These are phyloP conservation scores for Colistium nudipinnis DNA, from an alignment of 2,113 vertebrate genomes.

Conservation along the genomic window DNA sequence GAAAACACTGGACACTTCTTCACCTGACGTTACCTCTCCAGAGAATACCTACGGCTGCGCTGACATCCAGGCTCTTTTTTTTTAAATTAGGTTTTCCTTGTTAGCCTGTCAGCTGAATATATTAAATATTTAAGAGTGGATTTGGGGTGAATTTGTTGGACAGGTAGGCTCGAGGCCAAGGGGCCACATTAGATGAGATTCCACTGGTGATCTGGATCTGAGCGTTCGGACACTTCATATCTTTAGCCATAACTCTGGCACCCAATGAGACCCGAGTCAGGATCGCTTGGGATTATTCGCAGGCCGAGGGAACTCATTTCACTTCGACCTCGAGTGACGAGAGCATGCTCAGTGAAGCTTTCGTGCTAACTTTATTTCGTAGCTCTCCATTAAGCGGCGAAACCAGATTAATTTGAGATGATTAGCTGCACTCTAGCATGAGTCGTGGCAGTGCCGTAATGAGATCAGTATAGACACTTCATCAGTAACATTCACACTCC, in stretches of 20 bases:
- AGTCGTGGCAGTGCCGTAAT: constrained; percentile 37
- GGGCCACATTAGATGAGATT: constrained; percentile 41
- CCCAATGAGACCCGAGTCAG: constrained; percentile 28
- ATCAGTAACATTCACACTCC: constrained; percentile 44
- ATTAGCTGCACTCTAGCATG: constrained; percentile 36
- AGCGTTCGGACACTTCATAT: constrained; percentile 24
- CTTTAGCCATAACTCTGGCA: constrained; percentile 30
- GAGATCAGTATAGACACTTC: constrained; percentile 32
- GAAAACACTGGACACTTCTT: constrained; percentile 20
- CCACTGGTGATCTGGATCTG: constrained; percentile 25
- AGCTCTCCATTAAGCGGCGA: not conserved
- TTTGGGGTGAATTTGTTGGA: constrained; percentile 51
- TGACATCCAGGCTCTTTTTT: constrained; percentile 32
- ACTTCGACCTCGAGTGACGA: constrained; percentile 4
- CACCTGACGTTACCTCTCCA: constrained; percentile 27
- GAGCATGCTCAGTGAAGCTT: constrained; percentile 4
- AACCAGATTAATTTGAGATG: constrained; percentile 41
- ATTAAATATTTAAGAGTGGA: constrained; percentile 62
- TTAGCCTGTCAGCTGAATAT: constrained; percentile 47
- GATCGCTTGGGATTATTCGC: constrained; percentile 11
- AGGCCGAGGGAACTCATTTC: constrained; percentile 26
- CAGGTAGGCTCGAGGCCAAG: constrained; percentile 36
- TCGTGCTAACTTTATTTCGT: constrained; percentile 11
- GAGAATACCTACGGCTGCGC: constrained; percentile 24
- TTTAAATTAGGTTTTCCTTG: constrained; percentile 51